Evolutionary conservation across 2,113 vertebrate species (phyloP).

Genomic region (Lonchura striata): DNA sequence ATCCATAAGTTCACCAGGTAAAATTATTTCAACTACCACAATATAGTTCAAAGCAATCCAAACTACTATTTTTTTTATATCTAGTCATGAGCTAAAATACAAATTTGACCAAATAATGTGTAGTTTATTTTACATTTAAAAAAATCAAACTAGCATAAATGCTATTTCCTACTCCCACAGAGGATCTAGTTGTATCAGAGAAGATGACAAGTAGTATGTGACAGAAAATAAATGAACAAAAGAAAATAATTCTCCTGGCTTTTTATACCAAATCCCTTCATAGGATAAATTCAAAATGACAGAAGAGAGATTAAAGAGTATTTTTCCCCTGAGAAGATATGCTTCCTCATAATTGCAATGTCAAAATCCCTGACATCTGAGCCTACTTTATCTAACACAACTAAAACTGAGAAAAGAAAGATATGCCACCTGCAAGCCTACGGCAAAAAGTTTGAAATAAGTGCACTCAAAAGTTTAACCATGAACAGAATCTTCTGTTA

Average conservation of each 20-base stretch:
- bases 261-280: background rate
- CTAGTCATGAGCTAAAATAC: background rate
- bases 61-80: background rate
- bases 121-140: background rate
- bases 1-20: background rate
- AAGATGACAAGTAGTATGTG: background rate
- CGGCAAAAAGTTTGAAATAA: background rate
- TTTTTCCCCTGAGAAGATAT: background rate
- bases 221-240: slow-evolving; percentile 11
- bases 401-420: background rate
- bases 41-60: background rate
- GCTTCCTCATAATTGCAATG: background rate
- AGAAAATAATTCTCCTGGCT: background rate
- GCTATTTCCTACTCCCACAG: background rate
- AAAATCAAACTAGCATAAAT: background rate
- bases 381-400: background rate
- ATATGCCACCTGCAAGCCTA: background rate
- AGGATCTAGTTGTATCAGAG: background rate
- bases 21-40: background rate
- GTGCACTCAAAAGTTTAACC: background rate
- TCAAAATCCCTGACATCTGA: slow-evolving; percentile 26
- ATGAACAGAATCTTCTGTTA: background rate
- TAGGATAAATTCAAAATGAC: background rate
- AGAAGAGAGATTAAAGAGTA: slow-evolving; percentile 27
- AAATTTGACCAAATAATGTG: background rate